These are phyloP conservation scores for Azemiops feae DNA, from an alignment of 2,113 vertebrate genomes.

Conservation along the genomic window DNA sequence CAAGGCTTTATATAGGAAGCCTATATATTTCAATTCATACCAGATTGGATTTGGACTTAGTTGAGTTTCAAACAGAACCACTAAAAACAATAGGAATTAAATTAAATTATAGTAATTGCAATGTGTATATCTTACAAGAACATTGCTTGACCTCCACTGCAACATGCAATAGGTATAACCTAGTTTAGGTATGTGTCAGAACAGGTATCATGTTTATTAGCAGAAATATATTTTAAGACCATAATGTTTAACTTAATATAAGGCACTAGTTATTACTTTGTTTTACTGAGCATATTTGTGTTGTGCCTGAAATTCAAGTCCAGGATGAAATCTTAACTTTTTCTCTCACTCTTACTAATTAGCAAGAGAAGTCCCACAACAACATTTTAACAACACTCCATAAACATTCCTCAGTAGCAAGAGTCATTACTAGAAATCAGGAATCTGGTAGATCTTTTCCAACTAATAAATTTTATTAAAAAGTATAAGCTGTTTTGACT, in stretches of 20 bases:
- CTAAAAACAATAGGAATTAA: not conserved
- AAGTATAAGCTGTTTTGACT: not conserved
- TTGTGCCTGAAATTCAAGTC: not conserved
- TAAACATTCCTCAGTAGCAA: not conserved
- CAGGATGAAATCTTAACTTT: not conserved
- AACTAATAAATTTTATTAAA: not conserved
- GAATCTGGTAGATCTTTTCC: not conserved
- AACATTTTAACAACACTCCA: not conserved
- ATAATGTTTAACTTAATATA: not conserved
- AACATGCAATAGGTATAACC: not conserved
- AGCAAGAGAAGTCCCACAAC: not conserved
- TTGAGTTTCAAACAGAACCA: not conserved
- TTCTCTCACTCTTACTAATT: not conserved
- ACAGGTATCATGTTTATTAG: not conserved
- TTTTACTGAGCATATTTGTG: not conserved
- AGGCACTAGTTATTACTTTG: not conserved
- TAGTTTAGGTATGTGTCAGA: not conserved
- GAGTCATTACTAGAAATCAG: not conserved
- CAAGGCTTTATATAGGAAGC: not conserved
- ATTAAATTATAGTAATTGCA: not conserved
- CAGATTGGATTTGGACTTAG: not conserved
- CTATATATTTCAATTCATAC: not conserved
- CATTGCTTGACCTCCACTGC: not conserved
- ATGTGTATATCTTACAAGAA: not conserved
- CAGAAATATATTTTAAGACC: not conserved